Percentiles rank a stretch among this genome's conserved stretches.
Conservation (phyloP, 1,140 invertebrate species). For the Euwallacea fornicatus region DNA sequence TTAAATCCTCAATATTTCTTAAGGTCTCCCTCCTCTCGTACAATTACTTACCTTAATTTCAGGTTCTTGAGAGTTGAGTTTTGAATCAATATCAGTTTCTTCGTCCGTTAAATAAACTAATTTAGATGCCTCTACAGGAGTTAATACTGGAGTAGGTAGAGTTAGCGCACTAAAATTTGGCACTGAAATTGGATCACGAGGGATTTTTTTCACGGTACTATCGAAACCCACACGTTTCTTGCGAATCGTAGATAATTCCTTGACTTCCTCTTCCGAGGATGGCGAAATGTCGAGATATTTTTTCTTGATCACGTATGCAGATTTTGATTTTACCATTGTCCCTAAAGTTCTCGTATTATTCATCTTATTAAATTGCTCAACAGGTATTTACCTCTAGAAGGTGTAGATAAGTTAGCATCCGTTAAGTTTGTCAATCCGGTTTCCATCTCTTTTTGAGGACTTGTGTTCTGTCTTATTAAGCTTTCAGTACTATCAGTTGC, state of each 20-base stretch:
- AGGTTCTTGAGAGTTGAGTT: neutral
- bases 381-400: slow-evolving; percentile 43
- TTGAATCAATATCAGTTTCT: slow-evolving; percentile 50
- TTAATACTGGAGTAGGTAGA: slow-evolving; percentile 66
- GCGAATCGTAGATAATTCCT: slow-evolving; percentile 33
- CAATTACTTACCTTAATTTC: too few species aligned
- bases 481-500: slow-evolving; percentile 72
- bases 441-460: slow-evolving; percentile 41
- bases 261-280: slow-evolving; percentile 37
- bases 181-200: slow-evolving; percentile 73
- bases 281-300: slow-evolving; percentile 46
- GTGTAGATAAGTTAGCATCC: slow-evolving; percentile 44
- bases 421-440: slow-evolving; percentile 26
- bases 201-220: slow-evolving; percentile 55
- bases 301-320: slow-evolving; percentile 63
- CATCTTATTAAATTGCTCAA: neutral
- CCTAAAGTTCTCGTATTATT: slow-evolving; percentile 28
- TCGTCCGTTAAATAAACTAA: slow-evolving; percentile 72
- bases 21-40: too few species aligned
- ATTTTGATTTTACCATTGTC: slow-evolving; percentile 65
- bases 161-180: slow-evolving; percentile 71
- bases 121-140: slow-evolving; percentile 68
- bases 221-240: slow-evolving; percentile 53
- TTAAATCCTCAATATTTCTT: too few species aligned
- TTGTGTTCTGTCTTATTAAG: slow-evolving; percentile 54